phyloP scores from a whole-genome alignment of 2,797 vertebrate genomes.

The Eutrigla gurnardus region DNA sequence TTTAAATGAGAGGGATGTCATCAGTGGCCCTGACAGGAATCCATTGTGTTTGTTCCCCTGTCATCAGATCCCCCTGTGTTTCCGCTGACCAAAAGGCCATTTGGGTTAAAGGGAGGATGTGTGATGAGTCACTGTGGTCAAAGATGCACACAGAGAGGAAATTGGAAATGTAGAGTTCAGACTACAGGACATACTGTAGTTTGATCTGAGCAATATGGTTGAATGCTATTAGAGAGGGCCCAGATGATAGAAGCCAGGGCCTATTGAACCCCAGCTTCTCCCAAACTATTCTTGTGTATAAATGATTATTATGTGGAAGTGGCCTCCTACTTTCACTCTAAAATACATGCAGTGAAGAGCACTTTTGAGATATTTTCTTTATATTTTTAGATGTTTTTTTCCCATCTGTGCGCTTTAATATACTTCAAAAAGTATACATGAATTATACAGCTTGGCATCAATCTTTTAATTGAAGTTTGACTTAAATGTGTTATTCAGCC shows the following conservation, averaged over 20 bases:
- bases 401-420: background rate
- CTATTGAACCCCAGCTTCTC: background rate
- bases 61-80: slow-evolving; percentile 6
- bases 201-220: slow-evolving; percentile 12
- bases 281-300: background rate
- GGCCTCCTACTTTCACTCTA: background rate
- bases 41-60: slow-evolving; percentile 54
- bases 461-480: background rate
- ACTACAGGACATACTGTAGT: background rate
- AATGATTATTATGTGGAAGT: background rate
- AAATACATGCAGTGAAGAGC: background rate
- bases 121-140: slow-evolving; percentile 30
- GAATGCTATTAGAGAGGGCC: background rate
- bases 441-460: background rate
- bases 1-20: slow-evolving; percentile 41
- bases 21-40: slow-evolving; percentile 24
- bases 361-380: background rate
- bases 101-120: slow-evolving; percentile 25
- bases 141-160: slow-evolving; percentile 34
- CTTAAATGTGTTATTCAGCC: background rate
- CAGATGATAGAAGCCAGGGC: background rate
- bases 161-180: slow-evolving; percentile 11
- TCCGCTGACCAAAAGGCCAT: slow-evolving; percentile 27
- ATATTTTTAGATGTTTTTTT: background rate
- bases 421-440: background rate